Conservation (phyloP, 1,140 invertebrate genomes). For the Drosophila chauvacae region DNA sequence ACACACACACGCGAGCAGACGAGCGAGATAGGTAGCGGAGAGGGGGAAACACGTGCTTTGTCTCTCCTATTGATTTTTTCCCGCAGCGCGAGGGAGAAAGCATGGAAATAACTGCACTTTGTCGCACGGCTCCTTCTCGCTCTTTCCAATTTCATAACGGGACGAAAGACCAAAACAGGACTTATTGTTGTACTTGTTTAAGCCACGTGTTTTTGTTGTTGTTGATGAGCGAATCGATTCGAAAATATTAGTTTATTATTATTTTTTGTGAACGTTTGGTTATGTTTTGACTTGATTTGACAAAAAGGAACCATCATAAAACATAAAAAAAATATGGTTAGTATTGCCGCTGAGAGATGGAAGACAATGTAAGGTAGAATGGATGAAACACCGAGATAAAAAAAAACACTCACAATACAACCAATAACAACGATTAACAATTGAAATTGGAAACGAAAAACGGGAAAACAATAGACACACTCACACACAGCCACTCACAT, state of each 20-base stretch:
- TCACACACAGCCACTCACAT: slow-evolving; percentile 75
- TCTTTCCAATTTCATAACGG: slow-evolving; percentile 68
- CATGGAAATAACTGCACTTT: slow-evolving; percentile 51
- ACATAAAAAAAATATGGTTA: slow-evolving; percentile 36
- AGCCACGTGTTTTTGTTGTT: slow-evolving; percentile 42
- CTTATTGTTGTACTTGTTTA: slow-evolving; percentile 6
- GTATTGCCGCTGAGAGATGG: slow-evolving; percentile 47
- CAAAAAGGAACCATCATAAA: slow-evolving; percentile 18
- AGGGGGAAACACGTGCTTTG: slow-evolving; percentile 58
- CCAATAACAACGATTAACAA: slow-evolving; percentile 64
- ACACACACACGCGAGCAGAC: slow-evolving; percentile 5
- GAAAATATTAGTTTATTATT: slow-evolving; percentile 38
- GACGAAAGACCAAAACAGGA: slow-evolving; percentile 21
- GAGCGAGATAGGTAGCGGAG: background rate
- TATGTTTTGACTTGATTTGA: slow-evolving; percentile 35
- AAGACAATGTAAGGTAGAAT: slow-evolving; percentile 15
- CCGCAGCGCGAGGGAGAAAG: slow-evolving; percentile 22
- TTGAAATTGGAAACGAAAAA: slow-evolving; percentile 40
- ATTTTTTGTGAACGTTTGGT: slow-evolving; percentile 35
- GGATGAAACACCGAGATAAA: slow-evolving; percentile 58
- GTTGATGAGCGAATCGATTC: slow-evolving; percentile 36
- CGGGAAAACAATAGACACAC: slow-evolving; percentile 20
- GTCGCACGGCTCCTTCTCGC: background rate
- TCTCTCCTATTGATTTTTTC: slow-evolving; percentile 76
- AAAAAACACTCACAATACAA: slow-evolving; percentile 67